Base-by-base conservation (phyloP, 2,888 invertebrate genomes). In the Drosophila seclusa region DNA sequence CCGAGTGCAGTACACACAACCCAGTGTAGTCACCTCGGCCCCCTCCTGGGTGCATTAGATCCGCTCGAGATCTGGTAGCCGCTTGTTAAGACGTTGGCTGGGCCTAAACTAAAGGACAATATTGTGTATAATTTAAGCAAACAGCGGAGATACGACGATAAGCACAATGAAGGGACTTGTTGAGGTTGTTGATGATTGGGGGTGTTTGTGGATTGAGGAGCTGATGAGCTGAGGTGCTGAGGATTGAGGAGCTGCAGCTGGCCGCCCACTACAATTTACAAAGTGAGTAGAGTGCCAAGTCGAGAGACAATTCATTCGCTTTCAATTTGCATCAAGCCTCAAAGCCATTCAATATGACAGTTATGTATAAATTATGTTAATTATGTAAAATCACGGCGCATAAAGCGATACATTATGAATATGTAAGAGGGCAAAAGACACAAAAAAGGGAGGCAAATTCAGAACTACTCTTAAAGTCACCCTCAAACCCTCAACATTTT, bases 1-100 rank as follows among this genome's bases (percentile, higher is more conserved):
- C 79, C 84, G 92, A 63, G 93, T 92, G 66, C 93, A 92, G 90
- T 93, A 93, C 87, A 88, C 92, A 71, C 94, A 94, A 86, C 94
- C 95, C 65, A 93, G 90, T 80, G 93, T 93, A 71, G 93, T 93
- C 70, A 93, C 92, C 70, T 85, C 85, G 76, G 91, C 93, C 69
- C 93, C 93, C 36, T 93, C 93, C 16, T 93, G 93, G 93, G 93
- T 93, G 78, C 93, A 93, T 85, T 93, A 92, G 77, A 67, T 52
- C 31, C 38, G 63, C 42, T 58, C 52, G 45, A 45, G 70, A 67
- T 66, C 40, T 68, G 79, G 79, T 68, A 73, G 67, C 72, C 75
- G 78, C 80, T 76, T 74, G 59, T 55, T 66, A 59, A 49, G 61
- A 64, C 63, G 57, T 40, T 55, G 62, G 68, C 57, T 58, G 50